A percentile compares a stretch with the other conserved stretches of the same genome.
Conservation (phyloP, 2,113 vertebrate species). For the Cacatua alba region DNA sequence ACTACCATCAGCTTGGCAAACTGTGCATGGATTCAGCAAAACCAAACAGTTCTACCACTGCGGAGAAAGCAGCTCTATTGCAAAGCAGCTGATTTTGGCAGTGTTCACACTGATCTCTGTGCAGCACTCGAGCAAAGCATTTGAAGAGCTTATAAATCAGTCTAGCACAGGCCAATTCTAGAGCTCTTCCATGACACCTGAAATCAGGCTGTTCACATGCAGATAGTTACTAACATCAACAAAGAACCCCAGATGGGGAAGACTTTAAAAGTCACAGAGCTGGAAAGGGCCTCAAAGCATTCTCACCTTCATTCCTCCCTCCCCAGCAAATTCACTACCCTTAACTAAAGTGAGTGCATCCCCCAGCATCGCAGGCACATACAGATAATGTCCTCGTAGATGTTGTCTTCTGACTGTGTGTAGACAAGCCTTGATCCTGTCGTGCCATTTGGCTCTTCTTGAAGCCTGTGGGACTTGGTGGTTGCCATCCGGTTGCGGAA, state of each 20-base stretch:
- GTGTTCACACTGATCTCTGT: not conserved
- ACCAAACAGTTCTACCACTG: not conserved
- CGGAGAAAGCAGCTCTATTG: not conserved
- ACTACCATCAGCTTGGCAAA: not conserved
- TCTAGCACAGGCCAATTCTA: not conserved
- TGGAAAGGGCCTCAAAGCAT: not conserved
- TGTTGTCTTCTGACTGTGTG: constrained; percentile 92
- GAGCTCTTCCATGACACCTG: not conserved
- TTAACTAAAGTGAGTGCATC: not conserved
- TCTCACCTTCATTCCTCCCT: not conserved
- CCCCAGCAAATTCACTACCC: not conserved
- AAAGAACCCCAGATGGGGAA: not conserved
- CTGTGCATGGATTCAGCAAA: not conserved
- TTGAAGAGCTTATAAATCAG: not conserved
- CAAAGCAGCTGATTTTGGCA: not conserved
- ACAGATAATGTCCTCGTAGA: constrained; percentile 98
- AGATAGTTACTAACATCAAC: not conserved
- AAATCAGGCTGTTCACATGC: not conserved
- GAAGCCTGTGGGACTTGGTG: constrained; percentile 63
- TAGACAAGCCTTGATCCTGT: constrained; percentile 79
- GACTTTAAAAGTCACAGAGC: not conserved
- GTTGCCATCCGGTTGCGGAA: constrained; percentile 71
- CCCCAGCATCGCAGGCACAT: constrained; percentile 67
- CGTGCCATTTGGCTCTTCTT: constrained; percentile 67
- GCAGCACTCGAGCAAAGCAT: not conserved